A percentile compares a stretch with the other conserved stretches of the same genome.
Conservation (phyloP, 2,113 vertebrate genomes). For the Malurus alboscapulatus region DNA sequence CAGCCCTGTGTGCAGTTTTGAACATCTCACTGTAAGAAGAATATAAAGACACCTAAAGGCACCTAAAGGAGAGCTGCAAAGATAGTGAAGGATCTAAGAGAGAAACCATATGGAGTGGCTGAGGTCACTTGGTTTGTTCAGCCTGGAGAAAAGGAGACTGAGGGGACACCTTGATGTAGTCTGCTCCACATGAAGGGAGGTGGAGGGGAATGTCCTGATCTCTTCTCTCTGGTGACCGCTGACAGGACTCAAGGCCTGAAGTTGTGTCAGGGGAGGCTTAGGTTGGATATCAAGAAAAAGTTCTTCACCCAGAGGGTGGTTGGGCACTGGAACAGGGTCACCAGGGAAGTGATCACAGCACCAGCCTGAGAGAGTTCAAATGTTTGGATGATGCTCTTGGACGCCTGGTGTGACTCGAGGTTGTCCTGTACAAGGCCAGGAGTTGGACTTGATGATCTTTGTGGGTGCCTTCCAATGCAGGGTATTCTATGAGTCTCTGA, state of each 20-base stretch:
- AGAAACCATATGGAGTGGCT: not conserved
- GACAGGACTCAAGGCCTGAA: accelerated
- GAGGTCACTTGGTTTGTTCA: not conserved
- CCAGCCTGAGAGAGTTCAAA: not conserved
- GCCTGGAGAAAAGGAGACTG: not conserved
- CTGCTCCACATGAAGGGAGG: no score
- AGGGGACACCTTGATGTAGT: accelerated
- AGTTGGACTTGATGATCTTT: not conserved
- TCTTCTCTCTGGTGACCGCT: not conserved
- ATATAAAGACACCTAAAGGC: not conserved
- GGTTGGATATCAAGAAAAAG: not conserved
- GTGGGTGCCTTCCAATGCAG: not conserved
- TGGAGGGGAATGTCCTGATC: not conserved
- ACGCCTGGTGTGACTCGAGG: not conserved
- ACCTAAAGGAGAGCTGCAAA: not conserved
- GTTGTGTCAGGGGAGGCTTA: not conserved
- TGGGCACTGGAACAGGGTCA: not conserved
- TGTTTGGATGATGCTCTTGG: not conserved
- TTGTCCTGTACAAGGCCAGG: not conserved
- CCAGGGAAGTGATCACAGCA: not conserved
- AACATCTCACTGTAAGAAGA: not conserved
- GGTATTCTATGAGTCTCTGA: not conserved
- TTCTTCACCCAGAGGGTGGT: not conserved
- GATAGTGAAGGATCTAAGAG: not conserved
- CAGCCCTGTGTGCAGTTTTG: not conserved